Base-by-base conservation (phyloP, 35 echinoderm and acorn worm species). In the Apostichopus japonicus region DNA sequence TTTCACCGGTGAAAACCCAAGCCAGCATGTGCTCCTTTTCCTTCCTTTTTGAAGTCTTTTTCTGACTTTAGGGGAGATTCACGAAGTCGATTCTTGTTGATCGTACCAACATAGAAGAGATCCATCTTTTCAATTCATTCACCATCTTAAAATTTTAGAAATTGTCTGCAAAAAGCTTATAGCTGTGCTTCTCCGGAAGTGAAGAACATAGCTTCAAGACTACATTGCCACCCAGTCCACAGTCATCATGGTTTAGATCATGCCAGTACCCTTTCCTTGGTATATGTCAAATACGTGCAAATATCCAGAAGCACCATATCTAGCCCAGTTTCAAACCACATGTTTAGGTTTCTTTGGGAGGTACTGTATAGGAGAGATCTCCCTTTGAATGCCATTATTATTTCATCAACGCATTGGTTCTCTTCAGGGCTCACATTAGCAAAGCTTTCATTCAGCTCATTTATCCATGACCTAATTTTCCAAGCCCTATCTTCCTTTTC, bases 241-340 rank as follows among this genome's bases (percentile, higher is more conserved):
- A n/a, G n/a, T n/a, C n/a, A n/a, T n/a, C 77, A 90, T 76, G 72
- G 62, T 75, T 2, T 2, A 33, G 27, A 65, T n/a, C 70, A 6
- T 55, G 62, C 22, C 83, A 14, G 11, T 8, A 59, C 83, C 54
- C 5, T 54, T 55, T 44, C 83, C 83, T 16, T 87, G 83, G 23
- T 87, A 87, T 15, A 90, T 27, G 7, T 90, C 88, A 54, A 77
- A 77, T 5, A 77, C 88, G 16, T 90, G 62, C 16, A 92, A 10
- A 54, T 53, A 92, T 80, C 90, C 76, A 27, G 90, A 92, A 6
- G 78, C 22, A 17, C 90, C 77, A 5, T 55, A 77, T 17, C 75
- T 82, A 16, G 13, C 77, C 76, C 90, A 92, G 13, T 67, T 92
- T 92, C 9, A 80, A 92, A 8, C 90, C 90, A 54, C 90, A 92